phyloP scores from a whole-genome alignment of 2,797 vertebrate species.

The Clamator glandarius region DNA sequence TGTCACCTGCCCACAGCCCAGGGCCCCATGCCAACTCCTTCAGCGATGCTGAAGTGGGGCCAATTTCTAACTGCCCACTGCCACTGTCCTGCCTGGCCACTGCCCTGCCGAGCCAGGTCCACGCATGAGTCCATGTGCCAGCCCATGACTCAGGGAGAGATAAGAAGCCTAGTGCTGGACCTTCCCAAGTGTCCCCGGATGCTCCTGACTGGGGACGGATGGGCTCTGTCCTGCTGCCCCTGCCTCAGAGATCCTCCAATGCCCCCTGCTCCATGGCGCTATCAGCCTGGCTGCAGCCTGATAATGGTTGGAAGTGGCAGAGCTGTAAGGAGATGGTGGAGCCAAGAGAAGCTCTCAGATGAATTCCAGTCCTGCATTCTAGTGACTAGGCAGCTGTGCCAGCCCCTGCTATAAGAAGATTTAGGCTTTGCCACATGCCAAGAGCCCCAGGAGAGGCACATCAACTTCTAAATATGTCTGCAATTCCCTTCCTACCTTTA shows the following conservation, averaged over 20 bases:
- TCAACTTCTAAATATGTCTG: neutral
- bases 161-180: too few species aligned
- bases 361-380: neutral
- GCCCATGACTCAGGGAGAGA: neutral
- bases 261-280: neutral
- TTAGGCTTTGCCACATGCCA: neutral
- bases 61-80: neutral
- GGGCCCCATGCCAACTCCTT: rapidly evolving
- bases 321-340: neutral
- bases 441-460: neutral
- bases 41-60: rapidly evolving
- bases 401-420: neutral
- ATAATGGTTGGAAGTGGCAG: neutral
- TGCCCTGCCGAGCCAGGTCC: rapidly evolving
- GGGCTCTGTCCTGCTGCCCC: too few species aligned
- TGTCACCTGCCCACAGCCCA: neutral
- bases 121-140: rapidly evolving
- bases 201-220: neutral
- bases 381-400: neutral
- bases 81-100: neutral
- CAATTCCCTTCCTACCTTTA: neutral
- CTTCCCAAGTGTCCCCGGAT: rapidly evolving
- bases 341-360: neutral
- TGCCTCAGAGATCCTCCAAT: too few species aligned
- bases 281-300: neutral